A percentile compares a stretch with the other conserved stretches of the same genome.
These are phyloP conservation scores for Abscondita cerata DNA, from an alignment of 2,888 invertebrate species.

Conservation along the genomic window DNA sequence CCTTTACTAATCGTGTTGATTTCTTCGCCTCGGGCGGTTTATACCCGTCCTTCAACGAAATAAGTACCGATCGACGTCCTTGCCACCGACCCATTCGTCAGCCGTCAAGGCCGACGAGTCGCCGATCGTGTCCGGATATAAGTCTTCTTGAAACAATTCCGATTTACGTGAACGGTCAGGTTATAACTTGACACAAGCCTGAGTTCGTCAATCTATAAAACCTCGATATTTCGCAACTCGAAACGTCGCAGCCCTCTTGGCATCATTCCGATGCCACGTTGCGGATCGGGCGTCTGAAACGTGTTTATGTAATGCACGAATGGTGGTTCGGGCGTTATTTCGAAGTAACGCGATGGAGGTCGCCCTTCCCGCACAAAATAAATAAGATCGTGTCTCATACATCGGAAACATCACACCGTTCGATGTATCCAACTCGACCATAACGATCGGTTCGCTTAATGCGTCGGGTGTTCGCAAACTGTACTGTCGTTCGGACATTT, in stretches of 20 bases:
- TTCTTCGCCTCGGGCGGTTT: conserved; percentile 73
- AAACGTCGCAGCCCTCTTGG: conserved; percentile 96
- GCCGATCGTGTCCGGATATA: conserved; percentile 94
- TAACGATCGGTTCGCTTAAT: conserved; percentile 85
- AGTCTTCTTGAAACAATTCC: conserved; percentile 95
- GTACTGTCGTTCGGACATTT: conserved; percentile 98
- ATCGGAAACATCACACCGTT: conserved; percentile 97
- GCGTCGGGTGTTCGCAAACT: conserved; percentile 91
- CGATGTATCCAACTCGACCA: conserved; percentile 92
- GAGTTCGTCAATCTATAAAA: conserved; percentile 96
- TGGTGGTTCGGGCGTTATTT: conserved; percentile 91
- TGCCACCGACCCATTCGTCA: conserved; percentile 91
- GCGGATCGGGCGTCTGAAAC: conserved; percentile 97
- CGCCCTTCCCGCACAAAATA: conserved; percentile 96
- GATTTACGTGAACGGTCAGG: conserved; percentile 99
- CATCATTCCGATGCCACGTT: conserved; percentile 97
- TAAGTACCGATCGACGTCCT: conserved; percentile 87
- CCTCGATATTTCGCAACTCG: conserved; percentile 91
- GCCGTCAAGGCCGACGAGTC: conserved; percentile 88
- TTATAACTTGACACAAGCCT: conserved; percentile 89
- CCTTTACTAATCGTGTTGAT: conserved; percentile 72
- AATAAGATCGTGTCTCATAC: conserved; percentile 97
- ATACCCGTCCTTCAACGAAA: conserved; percentile 86
- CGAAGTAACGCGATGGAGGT: conserved; percentile 84
- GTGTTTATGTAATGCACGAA: conserved; percentile 97